Evolutionary conservation across 2,113 vertebrate species (phyloP).

Genomic region (cattle (Bos taurus)): ARS-UCD2.0 NC_037345.1:12145501-12146000

Average conservation of each 20-base stretch:
- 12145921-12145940: neutral
- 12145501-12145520: fast-evolving
- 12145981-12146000: neutral
- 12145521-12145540: neutral
- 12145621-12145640: fast-evolving
- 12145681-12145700: neutral
- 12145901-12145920: neutral
- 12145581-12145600: fast-evolving
- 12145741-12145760: neutral
- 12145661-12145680: neutral
- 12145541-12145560: neutral
- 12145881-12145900: neutral
- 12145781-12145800: neutral
- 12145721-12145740: neutral
- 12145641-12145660: fast-evolving
- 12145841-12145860: neutral
- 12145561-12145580: neutral
- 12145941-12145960: neutral
- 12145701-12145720: neutral
- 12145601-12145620: neutral
- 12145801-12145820: neutral
- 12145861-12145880: neutral
- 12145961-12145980: neutral
- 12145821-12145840: neutral
- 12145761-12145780: neutral